Conservation (phyloP, 2,113 vertebrate genomes). For the Centrocercus urophasianus region DNA sequence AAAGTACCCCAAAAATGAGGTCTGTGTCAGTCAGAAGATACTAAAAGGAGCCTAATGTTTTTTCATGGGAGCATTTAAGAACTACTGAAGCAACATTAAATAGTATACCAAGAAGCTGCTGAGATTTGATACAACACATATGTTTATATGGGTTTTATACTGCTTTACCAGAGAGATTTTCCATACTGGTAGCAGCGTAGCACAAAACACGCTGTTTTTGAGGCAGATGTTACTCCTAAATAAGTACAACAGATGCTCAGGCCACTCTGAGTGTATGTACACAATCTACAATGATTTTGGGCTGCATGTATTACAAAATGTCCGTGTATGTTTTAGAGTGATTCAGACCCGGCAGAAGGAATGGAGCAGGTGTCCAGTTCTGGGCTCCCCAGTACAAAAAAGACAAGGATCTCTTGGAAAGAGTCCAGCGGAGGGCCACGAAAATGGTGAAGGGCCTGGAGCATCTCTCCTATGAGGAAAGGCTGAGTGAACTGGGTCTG, state of each 20-base stretch:
- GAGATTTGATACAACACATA: background rate
- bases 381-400: no score
- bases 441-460: no score
- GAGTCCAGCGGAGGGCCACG: no score
- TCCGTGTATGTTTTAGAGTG: background rate
- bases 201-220: background rate
- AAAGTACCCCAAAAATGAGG: background rate
- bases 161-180: background rate
- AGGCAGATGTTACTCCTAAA: background rate
- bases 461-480: no score
- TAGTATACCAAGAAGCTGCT: background rate
- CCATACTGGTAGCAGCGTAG: background rate
- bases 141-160: background rate
- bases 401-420: no score
- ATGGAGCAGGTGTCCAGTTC: background rate
- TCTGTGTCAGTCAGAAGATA: background rate
- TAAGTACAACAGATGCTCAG: background rate
- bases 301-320: background rate
- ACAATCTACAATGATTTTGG: background rate
- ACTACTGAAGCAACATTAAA: background rate
- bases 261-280: background rate
- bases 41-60: background rate
- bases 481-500: no score
- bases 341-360: background rate
- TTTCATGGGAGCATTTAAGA: background rate